Base-by-base conservation (phyloP, 2,797 vertebrate species). In the Salarias fasciatus region DNA sequence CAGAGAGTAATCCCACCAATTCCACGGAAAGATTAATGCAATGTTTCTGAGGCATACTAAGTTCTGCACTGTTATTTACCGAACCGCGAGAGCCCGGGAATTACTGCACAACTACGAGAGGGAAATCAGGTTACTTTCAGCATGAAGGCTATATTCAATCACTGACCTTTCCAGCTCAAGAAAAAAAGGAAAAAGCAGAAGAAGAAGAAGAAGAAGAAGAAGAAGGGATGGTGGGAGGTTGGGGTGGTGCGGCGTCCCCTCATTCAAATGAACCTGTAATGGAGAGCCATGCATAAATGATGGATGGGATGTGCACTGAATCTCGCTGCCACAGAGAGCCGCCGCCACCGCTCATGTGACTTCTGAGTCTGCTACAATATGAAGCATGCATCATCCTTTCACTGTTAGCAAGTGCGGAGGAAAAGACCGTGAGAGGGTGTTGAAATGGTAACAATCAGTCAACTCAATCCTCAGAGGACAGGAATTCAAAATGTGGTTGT, bases 251-350 rank as follows among this genome's bases (percentile, higher is more conserved):
- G 51, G 69, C 56, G 75, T 79, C 61, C 67, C 61, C 77, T 63
- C 82, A 90, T 90, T 92, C 79, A 89, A 87, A 91, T 89, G 77
- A 89, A 84, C 66, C 83, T 80, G 82, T 86, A 89, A 91, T 84
- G 75, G 82, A 85, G 82, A 87, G 31, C 75, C 79, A 77, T 77
- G 76, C 83, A 90, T 88, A 83, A 86, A 87, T 90, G 89, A 92
- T 91, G 84, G 88, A 91, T 90, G 86, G 85, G 66, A 75, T 79
- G 53, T 53, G 69, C 53, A 30, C 67, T 36, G 79, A 84, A 75
- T 82, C 73, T 77, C 70, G 52, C 63, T 63, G 70, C 69, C 59
- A 73, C 61, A 63, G 71, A 72, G 50, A 75, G 42, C 37, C 6
- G 40, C 5, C 33, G 24, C 12, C n/a, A 52, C 38, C 75, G 53